phyloP scores from a whole-genome alignment of 2,113 vertebrate species.

The Arothron firmamentum region DNA sequence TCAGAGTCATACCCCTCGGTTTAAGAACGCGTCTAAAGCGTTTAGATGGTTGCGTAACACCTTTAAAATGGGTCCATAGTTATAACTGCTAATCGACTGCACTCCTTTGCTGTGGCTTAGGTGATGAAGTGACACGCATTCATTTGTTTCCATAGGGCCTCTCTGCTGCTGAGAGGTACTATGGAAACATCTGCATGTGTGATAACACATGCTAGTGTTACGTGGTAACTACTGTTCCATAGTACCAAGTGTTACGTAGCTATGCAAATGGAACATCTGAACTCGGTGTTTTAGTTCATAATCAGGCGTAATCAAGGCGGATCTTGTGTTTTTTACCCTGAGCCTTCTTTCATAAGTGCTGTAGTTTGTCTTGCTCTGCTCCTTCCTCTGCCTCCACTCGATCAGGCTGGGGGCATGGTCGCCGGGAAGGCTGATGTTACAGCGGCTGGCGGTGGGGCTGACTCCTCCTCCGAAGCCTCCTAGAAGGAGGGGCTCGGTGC shows the following conservation, averaged over 20 bases:
- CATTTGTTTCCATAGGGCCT: neutral
- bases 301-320: neutral
- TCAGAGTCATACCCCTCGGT: too few species aligned
- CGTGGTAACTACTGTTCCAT: too few species aligned
- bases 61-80: too few species aligned
- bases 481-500: conserved; percentile 89
- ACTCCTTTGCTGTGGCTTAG: too few species aligned
- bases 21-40: too few species aligned
- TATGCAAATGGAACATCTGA: too few species aligned
- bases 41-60: neutral
- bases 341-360: conserved; percentile 92
- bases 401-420: conserved; percentile 94
- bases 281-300: conserved; percentile 13
- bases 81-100: too few species aligned
- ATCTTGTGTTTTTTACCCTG: conserved; percentile 77
- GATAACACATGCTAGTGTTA: too few species aligned
- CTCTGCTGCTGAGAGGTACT: conserved; percentile 3
- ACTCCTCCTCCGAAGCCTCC: conserved; percentile 82
- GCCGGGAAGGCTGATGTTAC: conserved; percentile 94
- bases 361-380: conserved; percentile 92
- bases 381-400: conserved; percentile 95
- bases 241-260: too few species aligned
- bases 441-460: conserved; percentile 91
- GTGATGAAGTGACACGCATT: neutral
- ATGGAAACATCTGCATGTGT: too few species aligned